phyloP scores from a whole-genome alignment of 2,113 vertebrate genomes.

The Lagenorhynchus albirostris region DNA sequence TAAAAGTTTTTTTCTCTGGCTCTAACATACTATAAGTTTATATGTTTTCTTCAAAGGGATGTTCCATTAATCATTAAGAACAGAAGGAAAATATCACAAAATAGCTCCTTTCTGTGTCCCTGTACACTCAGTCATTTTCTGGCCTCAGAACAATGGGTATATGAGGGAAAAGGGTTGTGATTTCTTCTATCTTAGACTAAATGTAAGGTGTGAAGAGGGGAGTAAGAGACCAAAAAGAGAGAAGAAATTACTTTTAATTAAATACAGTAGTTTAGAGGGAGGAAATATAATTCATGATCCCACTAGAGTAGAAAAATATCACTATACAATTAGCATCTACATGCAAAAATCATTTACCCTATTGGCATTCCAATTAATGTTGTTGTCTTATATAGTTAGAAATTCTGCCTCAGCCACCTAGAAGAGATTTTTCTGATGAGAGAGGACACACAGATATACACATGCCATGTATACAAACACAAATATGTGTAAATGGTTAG shows the following conservation, averaged over 20 bases:
- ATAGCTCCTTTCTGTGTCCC: neutral
- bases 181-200: conserved; percentile 45
- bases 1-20: neutral
- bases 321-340: conserved; percentile 43
- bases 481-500: neutral
- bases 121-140: neutral
- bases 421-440: conserved; percentile 48
- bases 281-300: conserved; percentile 24
- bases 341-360: conserved; percentile 53
- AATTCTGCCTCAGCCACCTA: conserved; percentile 9
- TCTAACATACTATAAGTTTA: neutral
- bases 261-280: conserved; percentile 45
- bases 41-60: neutral
- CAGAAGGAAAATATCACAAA: neutral
- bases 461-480: neutral
- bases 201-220: neutral
- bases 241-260: conserved; percentile 55
- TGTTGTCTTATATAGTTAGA: conserved; percentile 58
- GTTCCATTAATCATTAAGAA: neutral
- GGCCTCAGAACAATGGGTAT: neutral
- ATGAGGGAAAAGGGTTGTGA: conserved; percentile 14
- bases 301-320: conserved; percentile 47
- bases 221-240: neutral
- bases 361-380: conserved; percentile 62
- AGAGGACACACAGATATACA: conserved; percentile 17